Base-by-base conservation (phyloP, 2,797 vertebrate genomes). In the Leptatherina wallacei region DNA sequence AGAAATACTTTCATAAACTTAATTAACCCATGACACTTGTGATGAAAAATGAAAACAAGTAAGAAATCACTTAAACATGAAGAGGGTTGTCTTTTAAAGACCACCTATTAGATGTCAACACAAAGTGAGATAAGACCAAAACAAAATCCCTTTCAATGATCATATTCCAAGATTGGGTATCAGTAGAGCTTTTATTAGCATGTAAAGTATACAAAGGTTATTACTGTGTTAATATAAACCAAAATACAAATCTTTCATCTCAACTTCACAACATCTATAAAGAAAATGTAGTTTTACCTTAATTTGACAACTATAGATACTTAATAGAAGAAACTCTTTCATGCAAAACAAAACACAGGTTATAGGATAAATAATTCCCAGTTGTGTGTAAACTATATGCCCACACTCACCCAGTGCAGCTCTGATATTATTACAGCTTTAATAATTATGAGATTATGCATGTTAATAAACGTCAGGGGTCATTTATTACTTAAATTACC, bases 121-220 rank as follows among this genome's bases (percentile, higher is more conserved):
- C 11, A 24, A 12, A 3, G 1, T 24, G 49, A 24, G 22, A n/a
- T 51, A 11, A 10, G 18, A 55, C 36, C 13, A 16, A 54, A 65
- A 56, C 1, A 8, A 40, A 65, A 42, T 0, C 64, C 6, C 27
- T 35, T 38, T 66, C 11, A 35, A 66, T 60, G 16, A 27, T 29
- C 38, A 59, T 12, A 63, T 61, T 61, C 65, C 22, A 63, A 18
- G n/a, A 49, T 49, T 49, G 40, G 32, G 11, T 20, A 33, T 54
- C 56, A 29, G 29, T 7, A 52, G 40, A 36, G 22, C 29, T 61
- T 75, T 75, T 40, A 30, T 40, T 7, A 18, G 36, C 71, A 54
- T 22, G 18, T 59, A 65, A 9, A 20, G 20, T 47, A 10, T 49
- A n/a, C 10, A 49, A 22, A 3, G 8, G 6, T n/a, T 10, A n/a